Percentiles rank a stretch among this genome's conserved stretches.
phyloP scores from a whole-genome alignment of 2,797 vertebrate species.

The Myioborus miniatus region DNA sequence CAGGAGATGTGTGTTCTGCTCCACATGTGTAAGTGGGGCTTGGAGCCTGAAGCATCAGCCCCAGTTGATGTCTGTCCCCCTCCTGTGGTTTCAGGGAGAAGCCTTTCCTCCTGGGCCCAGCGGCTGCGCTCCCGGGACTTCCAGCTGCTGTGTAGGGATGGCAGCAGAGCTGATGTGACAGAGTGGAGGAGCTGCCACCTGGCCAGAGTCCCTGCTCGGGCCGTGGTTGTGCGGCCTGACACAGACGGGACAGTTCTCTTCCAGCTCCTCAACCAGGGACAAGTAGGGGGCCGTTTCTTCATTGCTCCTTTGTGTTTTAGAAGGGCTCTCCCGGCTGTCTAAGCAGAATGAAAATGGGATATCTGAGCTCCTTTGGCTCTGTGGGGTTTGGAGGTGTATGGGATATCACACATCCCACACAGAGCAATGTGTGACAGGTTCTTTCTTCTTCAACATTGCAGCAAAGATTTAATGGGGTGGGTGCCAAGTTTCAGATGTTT shows the following conservation, averaged over 20 bases:
- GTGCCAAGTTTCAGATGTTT: conserved; percentile 84
- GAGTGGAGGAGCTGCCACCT: conserved; percentile 86
- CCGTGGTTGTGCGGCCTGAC: conserved; percentile 79
- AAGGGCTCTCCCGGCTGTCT: neutral
- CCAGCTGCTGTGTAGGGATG: conserved; percentile 86
- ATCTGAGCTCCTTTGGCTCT: neutral
- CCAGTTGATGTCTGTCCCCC: neutral
- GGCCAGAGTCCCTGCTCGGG: conserved; percentile 85
- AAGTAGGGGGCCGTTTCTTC: conserved; percentile 71
- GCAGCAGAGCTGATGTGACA: conserved; percentile 74
- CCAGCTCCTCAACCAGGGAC: conserved; percentile 83
- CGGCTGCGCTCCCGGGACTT: conserved; percentile 77
- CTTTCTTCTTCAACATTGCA: conserved; percentile 43
- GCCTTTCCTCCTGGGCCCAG: conserved; percentile 75
- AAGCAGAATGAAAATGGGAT: neutral
- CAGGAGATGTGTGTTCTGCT: neutral
- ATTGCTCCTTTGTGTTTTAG: neutral
- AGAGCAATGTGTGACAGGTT: neutral
- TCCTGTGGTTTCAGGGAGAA: conserved; percentile 69
- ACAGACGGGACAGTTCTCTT: conserved; percentile 77
- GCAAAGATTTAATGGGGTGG: conserved; percentile 71
- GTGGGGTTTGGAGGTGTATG: neutral
- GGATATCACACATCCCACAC: neutral
- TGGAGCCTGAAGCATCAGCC: neutral
- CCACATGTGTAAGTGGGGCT: fast-evolving